These are phyloP conservation scores for Agapetus fuscipes DNA, from an alignment of 2,888 invertebrate species.

Conservation along the genomic window DNA sequence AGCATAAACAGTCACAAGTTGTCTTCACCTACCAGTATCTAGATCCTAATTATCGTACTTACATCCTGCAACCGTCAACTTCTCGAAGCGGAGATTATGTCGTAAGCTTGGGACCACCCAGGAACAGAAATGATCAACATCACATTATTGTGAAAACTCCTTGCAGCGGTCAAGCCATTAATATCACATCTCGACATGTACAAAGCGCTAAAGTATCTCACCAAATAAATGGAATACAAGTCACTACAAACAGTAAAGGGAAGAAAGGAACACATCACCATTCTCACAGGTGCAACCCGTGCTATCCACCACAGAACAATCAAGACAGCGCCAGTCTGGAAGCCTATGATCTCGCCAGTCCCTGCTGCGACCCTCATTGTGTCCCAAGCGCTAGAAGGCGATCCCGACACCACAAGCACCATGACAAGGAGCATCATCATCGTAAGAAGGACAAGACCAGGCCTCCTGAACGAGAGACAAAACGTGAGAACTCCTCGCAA, in stretches of 20 bases:
- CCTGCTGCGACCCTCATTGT: conserved; percentile 79
- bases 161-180: conserved; percentile 30
- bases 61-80: conserved; percentile 56
- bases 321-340: conserved; percentile 72
- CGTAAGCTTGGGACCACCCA: conserved; percentile 58
- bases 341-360: conserved; percentile 78
- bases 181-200: conserved; percentile 23
- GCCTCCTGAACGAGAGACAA: conserved; percentile 23
- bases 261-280: conserved; percentile 25
- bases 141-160: conserved; percentile 54
- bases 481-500: conserved; percentile 29
- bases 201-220: conserved; percentile 13
- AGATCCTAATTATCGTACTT: conserved; percentile 60
- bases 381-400: conserved; percentile 54
- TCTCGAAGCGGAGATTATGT: conserved; percentile 60
- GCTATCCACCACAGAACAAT: conserved; percentile 52
- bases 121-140: conserved; percentile 56
- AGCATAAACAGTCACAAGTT: conserved; percentile 37
- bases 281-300: conserved; percentile 61
- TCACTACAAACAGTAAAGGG: conserved; percentile 29
- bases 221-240: conserved; percentile 22
- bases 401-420: conserved; percentile 45
- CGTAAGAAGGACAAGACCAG: conserved; percentile 9
- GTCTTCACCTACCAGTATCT: conserved; percentile 58
- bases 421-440: conserved; percentile 34